These are phyloP conservation scores for Urosaurus nigricauda DNA, from an alignment of 2,797 vertebrate species.

Conservation along the genomic window DNA sequence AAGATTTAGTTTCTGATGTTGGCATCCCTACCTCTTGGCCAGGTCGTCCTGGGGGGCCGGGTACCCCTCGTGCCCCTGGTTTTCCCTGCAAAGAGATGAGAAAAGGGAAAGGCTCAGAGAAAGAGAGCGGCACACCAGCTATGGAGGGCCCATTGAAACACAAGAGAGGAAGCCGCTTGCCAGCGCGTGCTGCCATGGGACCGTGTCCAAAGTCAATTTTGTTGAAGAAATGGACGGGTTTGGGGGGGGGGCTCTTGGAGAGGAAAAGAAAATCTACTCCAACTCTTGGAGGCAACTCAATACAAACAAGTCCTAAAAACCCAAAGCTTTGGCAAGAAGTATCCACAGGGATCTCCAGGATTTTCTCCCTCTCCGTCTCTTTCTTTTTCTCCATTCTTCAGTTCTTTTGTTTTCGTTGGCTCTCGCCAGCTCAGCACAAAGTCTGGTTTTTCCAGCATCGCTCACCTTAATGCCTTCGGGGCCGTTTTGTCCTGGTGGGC, in stretches of 20 bases:
- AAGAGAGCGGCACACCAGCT: constrained; percentile 57
- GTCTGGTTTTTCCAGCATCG: neutral
- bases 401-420: constrained; percentile 61
- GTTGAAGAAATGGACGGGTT: constrained; percentile 51
- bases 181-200: constrained; percentile 64
- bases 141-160: constrained; percentile 61
- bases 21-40: constrained; percentile 87
- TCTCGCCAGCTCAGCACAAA: constrained; percentile 46
- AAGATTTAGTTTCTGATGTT: too few species aligned
- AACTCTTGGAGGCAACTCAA: constrained; percentile 71
- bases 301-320: constrained; percentile 59
- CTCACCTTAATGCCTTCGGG: constrained; percentile 93
- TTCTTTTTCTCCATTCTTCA: constrained; percentile 29
- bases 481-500: constrained; percentile 92
- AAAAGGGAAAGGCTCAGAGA: constrained; percentile 66
- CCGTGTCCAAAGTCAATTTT: constrained; percentile 76
- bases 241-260: neutral
- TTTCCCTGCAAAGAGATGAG: constrained; percentile 85
- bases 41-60: constrained; percentile 87
- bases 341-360: constrained; percentile 67
- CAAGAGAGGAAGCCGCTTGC: constrained; percentile 56
- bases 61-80: constrained; percentile 89
- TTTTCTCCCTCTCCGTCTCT: constrained; percentile 41
- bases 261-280: neutral
- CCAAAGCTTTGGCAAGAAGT: constrained; percentile 60